Evolutionary conservation across 2,113 vertebrate species (phyloP).

Genomic region (Mus musculus): DNA sequence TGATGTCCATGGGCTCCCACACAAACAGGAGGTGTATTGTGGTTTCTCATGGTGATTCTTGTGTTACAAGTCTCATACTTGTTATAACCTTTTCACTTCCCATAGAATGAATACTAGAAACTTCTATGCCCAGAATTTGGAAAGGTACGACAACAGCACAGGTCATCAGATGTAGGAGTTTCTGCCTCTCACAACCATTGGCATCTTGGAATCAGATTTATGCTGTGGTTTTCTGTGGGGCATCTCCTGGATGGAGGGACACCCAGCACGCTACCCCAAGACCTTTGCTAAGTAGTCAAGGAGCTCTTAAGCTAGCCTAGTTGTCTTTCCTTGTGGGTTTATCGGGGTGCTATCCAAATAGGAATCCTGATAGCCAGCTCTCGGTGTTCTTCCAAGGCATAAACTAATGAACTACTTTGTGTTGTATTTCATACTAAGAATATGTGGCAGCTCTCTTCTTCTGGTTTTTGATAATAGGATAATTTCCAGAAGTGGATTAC

Average conservation of each 20-base stretch:
- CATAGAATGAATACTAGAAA: neutral
- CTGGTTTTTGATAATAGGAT: neutral
- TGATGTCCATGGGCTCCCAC: neutral
- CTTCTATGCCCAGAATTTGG: neutral
- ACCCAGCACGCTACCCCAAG: neutral
- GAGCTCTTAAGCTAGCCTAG: neutral
- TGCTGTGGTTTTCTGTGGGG: neutral
- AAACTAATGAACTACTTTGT: neutral
- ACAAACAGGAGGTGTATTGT: neutral
- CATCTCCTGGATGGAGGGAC: neutral
- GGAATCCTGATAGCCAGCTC: neutral
- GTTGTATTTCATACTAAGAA: neutral
- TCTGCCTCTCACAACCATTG: neutral
- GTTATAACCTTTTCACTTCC: neutral
- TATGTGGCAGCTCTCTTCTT: constrained; percentile 1
- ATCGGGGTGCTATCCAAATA: neutral
- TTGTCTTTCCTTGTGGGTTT: neutral
- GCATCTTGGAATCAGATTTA: neutral
- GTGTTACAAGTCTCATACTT: neutral
- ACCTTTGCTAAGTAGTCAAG: neutral
- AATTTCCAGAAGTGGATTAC: neutral
- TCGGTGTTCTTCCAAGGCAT: neutral
- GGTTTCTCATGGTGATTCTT: neutral
- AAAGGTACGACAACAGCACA: neutral
- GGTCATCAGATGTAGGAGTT: neutral